Evolutionary conservation across 2,113 vertebrate species (phyloP).

Genomic region (Anthoscopus minutus): DNA sequence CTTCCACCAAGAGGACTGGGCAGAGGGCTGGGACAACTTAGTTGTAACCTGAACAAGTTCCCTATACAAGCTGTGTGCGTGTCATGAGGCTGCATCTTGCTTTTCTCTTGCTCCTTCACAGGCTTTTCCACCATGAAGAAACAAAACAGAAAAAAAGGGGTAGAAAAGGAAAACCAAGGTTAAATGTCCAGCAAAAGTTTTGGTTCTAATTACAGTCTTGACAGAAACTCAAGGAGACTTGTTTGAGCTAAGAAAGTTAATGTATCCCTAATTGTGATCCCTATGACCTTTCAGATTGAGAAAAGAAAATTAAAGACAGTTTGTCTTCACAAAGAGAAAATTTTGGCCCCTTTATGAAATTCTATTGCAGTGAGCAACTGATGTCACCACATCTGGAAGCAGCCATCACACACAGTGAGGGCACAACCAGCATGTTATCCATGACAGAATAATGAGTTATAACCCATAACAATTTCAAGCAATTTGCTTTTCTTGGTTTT

Average conservation of each 20-base stretch:
- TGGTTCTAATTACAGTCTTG: background rate
- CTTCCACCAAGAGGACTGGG: background rate
- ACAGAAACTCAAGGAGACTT: background rate
- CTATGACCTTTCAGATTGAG: background rate
- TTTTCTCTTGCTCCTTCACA: background rate
- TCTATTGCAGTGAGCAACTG: background rate
- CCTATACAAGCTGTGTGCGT: background rate
- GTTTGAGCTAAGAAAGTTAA: background rate
- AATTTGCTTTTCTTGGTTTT: background rate
- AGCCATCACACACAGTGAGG: background rate
- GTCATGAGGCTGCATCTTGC: background rate
- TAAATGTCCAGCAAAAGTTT: background rate
- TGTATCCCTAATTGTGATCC: background rate
- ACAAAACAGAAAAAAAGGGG: background rate
- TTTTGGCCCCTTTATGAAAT: background rate
- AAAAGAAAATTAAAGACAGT: background rate
- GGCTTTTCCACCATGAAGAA: background rate
- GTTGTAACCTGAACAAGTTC: background rate
- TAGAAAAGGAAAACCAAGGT: background rate
- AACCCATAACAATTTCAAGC: background rate
- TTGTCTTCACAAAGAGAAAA: background rate
- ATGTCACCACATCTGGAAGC: background rate
- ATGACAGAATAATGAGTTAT: background rate
- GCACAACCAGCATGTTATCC: rapidly evolving
- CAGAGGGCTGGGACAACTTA: background rate